Evolutionary conservation across 2,888 invertebrate genomes (phyloP), one percentile per base, ranked within the genome.

Genomic region (Venustoraphidia nigricollis): DNA sequence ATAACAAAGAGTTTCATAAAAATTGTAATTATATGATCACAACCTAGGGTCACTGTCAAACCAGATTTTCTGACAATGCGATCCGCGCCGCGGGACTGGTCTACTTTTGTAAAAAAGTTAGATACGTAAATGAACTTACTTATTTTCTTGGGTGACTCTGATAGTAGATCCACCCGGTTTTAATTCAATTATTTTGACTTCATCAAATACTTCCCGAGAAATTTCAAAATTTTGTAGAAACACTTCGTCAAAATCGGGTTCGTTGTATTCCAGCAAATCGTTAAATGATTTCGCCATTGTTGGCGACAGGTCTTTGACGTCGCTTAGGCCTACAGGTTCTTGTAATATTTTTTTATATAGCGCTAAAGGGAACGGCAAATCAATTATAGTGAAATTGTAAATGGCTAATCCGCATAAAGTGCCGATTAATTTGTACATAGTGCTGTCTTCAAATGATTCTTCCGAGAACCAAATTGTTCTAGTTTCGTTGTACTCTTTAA

Each of bases 361-460:
- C 2, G 86, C 94, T 62, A 95, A 67, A 0, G 97, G 97, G 64
- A 98, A 97, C 34, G 93, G 93, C 48, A 97, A 78, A 66, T 93
- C 85, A 52, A 98, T 94, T 56, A 97, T 94, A 49, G 86, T 92
- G 51, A 87, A 88, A 70, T 98, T 98, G 69, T 97, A 98, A 62
- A 98, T 96, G 9, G 94, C 96, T 54, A 98, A 71, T 37, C 95
- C 97, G 66, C 91, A 95, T 48, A 97, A 76, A 51, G 87, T 76
- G 52, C 89, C 85, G 57, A 87, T 85, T 43, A 92, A 72, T 59
- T 78, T 80, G 63, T 84, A 92, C 83, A 85, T 84, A 44, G 74
- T 72, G 56, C 81, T 80, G 50, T 84, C 83, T 65, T 91, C 91
- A 56, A 89, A 84, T 0, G 84, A 78, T 52, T 80, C 76, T 59